phyloP scores from a whole-genome alignment of 2,888 invertebrate genomes.

The Thysanoteuthis rhombus region DNA sequence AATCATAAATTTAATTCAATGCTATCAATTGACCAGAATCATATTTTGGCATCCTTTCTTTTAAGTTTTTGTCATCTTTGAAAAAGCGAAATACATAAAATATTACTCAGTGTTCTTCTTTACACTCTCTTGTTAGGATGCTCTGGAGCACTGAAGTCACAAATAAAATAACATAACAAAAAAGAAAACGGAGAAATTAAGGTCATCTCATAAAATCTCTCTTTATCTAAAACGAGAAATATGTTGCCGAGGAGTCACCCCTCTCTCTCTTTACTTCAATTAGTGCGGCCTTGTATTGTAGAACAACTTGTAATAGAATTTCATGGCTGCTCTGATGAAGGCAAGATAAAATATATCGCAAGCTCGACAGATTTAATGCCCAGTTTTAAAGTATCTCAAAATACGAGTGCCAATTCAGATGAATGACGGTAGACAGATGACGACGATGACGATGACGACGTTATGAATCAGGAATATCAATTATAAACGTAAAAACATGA shows the following conservation, averaged over 20 bases:
- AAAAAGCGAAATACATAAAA: neutral
- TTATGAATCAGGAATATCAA: neutral
- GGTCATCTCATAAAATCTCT: neutral
- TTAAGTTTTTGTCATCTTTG: neutral
- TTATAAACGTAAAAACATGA: neutral
- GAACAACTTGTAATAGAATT: neutral
- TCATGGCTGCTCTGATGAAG: neutral
- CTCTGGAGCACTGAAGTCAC: neutral
- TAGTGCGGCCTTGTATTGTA: neutral
- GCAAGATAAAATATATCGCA: neutral
- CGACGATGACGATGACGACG: neutral
- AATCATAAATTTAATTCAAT: neutral
- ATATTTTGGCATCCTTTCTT: neutral
- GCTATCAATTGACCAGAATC: neutral
- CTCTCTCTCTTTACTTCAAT: neutral
- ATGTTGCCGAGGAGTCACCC: neutral
- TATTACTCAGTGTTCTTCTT: neutral
- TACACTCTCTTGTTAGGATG: too few species aligned
- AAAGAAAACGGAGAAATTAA: neutral
- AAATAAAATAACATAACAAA: neutral
- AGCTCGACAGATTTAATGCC: neutral
- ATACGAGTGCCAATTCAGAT: neutral
- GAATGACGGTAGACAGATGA: neutral
- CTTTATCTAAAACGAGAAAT: neutral
- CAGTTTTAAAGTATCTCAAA: neutral